Evolutionary conservation across 1,140 invertebrate genomes (phyloP), one percentile per base, ranked within the genome.

Genomic region (Brachionus calyciflorus): DNA sequence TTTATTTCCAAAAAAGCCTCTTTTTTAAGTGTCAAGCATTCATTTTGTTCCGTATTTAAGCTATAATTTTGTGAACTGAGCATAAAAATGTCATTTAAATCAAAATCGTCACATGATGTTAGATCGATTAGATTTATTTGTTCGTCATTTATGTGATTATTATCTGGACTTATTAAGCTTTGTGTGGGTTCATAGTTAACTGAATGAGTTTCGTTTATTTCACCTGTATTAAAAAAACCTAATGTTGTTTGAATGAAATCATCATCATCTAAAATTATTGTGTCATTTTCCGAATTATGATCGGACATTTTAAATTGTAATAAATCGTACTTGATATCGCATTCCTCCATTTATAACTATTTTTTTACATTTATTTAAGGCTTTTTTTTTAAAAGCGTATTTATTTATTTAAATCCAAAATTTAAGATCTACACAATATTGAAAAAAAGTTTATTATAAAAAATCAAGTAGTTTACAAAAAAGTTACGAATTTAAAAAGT

Each of bases 201-300:
- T 17, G 4, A 14, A 46, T 46, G 5, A 7, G 44, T 17, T 7
- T 7, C n/a, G 44, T 44, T 65, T 3, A n/a, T 6, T 14, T 65
- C 37, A 12, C 44, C n/a, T 12, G 2, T 24, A 24, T 21, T 3
- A 44, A 65, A 65, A 0, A 65, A 19, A 28, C 21, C 44, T 4
- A 65, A 65, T 24, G 60, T 65, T 24, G 60, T 44, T 44, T 65
- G 60, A 65, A 65, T 46, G 41, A 65, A 65, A 65, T 65, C 60
- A 24, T 65, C 60, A 44, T 65, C 60, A n/a, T 65, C 60, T 24
- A 65, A 44, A 12, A 65, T 14, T 9, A 65, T 44, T 24, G 44
- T 24, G 19, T 65, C 60, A 4, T 30, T 28, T 2, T 55, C 51
- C 12, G 40, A 0, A 19, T 21, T 10, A 65, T 44, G 9, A 10